Percentiles rank a stretch among this genome's conserved stretches.
phyloP scores from a whole-genome alignment of 2,888 invertebrate species.

The Timandra comae region DNA sequence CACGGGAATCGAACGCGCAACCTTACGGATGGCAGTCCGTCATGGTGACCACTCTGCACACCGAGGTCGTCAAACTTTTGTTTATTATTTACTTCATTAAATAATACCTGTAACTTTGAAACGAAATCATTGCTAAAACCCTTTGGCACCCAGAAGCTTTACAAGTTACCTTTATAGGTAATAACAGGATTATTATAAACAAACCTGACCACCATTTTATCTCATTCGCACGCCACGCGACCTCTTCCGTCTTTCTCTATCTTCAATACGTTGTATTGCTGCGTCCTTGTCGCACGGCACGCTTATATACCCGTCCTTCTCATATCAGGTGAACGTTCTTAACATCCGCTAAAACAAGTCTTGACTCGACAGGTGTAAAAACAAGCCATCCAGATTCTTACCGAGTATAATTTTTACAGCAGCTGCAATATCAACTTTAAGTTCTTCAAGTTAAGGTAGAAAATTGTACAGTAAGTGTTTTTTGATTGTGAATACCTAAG shows the following conservation, averaged over 20 bases:
- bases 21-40: no score
- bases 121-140: no score
- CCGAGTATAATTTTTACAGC: no score
- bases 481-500: slow-evolving; percentile 1
- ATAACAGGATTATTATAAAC: slow-evolving; percentile 22
- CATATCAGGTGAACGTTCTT: slow-evolving; percentile 22
- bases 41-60: no score
- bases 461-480: neutral
- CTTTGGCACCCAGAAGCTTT: slow-evolving; percentile 15
- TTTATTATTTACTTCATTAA: no score
- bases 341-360: slow-evolving; percentile 26
- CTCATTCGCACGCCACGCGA: slow-evolving; percentile 24
- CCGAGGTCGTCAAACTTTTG: no score
- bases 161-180: slow-evolving; percentile 10
- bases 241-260: slow-evolving; percentile 7
- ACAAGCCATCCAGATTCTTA: slow-evolving; percentile 13
- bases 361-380: slow-evolving; percentile 24
- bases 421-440: no score
- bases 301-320: slow-evolving; percentile 21
- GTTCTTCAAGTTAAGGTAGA: no score
- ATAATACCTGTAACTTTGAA: no score
- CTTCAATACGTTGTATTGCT: neutral
- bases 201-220: slow-evolving; percentile 9
- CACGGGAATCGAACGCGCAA: no score
- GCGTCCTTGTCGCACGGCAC: slow-evolving; percentile 19